Percentiles rank a stretch among this genome's conserved stretches.
These are phyloP conservation scores for Eudyptes chrysolophus DNA, from an alignment of 2,113 vertebrate species.

Conservation along the genomic window DNA sequence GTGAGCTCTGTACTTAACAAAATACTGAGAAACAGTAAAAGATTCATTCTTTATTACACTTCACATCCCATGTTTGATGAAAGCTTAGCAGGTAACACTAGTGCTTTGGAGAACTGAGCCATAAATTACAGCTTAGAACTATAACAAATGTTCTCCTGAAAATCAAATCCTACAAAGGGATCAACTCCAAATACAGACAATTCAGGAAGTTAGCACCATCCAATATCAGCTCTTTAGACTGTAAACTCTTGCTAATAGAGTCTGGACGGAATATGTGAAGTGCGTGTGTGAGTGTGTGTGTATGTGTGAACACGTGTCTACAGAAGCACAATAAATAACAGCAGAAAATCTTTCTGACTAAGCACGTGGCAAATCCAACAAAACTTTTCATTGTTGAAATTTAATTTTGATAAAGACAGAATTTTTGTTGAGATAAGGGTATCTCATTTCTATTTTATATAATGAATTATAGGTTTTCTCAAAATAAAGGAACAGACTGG, in stretches of 20 bases:
- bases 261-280: not conserved
- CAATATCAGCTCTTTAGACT: not conserved
- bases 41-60: not conserved
- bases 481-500: not conserved
- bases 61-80: not conserved
- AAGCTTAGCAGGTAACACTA: not conserved
- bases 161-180: not conserved
- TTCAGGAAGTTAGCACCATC: not conserved
- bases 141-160: not conserved
- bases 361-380: not conserved
- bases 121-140: not conserved
- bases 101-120: not conserved
- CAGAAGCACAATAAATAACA: not conserved
- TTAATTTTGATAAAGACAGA: not conserved
- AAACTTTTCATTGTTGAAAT: not conserved
- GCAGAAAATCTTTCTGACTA: not conserved
- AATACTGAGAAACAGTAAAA: not conserved
- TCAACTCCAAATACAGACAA: not conserved
- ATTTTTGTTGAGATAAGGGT: not conserved
- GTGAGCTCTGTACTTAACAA: not conserved
- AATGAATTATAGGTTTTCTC: not conserved
- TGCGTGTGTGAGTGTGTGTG: no score
- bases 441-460: not conserved
- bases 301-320: not conserved
- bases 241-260: not conserved